Base-by-base conservation (phyloP, 1,140 invertebrate genomes). In the Drosophila santomea region DNA sequence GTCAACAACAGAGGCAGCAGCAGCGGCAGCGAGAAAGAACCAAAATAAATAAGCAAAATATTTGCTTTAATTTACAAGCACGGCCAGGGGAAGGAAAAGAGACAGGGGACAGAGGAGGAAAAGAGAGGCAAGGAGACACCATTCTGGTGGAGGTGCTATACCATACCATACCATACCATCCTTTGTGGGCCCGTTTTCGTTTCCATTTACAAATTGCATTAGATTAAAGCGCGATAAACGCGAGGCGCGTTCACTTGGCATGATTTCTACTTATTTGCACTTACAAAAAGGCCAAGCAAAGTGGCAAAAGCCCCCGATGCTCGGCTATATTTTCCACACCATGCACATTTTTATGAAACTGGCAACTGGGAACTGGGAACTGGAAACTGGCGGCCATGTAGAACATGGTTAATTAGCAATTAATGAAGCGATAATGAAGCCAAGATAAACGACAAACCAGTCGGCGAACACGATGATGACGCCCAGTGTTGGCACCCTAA, bases 361-460 rank as follows among this genome's bases (percentile, higher is more conserved):
- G 72, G 48, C 23, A 67, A 64, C 75, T 25, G 23, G 23, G 4
- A 25, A 25, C 23, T 23, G 23, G 1, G 2, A 79, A 48, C 61
- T 41, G 72, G 55, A 32, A 67, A 64, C 75, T 64, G 58, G 56
- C 68, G 47, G 44, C 59, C 84, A 89, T 88, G 83, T 88, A 88
- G 84, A 89, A 89, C 84, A 89, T 74, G 84, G 84, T 89, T 89
- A 89, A 89, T 89, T 89, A 89, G 84, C 84, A 89, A 89, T 89
- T 89, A 89, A 89, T 89, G 84, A 89, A 89, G 84, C 84, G 84
- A 89, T 89, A 89, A 89, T 89, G 85, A 89, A 89, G 83, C 64
- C 84, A 74, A 89, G 84, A 89, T 89, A 89, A 84, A 78, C 84
- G 85, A 75, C 80, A 71, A 77, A 68, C 62, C 50, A 45, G 74